Percentiles rank a stretch among this genome's conserved stretches.
phyloP scores from a whole-genome alignment of 2,888 invertebrate genomes.

The Phrixothrix hirtus region DNA sequence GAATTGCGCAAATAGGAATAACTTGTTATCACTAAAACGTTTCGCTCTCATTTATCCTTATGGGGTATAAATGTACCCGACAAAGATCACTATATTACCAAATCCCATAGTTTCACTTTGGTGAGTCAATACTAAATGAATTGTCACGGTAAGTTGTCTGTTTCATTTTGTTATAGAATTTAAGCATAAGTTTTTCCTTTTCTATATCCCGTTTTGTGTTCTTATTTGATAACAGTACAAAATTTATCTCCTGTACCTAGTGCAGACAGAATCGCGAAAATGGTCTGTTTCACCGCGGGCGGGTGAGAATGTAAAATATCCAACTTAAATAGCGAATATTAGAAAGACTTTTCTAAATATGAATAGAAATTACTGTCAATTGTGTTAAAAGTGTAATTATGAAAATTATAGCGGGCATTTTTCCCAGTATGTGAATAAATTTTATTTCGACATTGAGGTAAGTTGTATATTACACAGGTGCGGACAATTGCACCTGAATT shows the following conservation, averaged over 20 bases:
- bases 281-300: conserved; percentile 26
- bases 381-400: conserved; percentile 16
- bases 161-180: conserved; percentile 12
- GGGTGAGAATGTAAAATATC: conserved; percentile 33
- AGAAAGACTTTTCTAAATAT: conserved; percentile 3
- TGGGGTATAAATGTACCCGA: conserved; percentile 27
- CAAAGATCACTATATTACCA: conserved; percentile 36
- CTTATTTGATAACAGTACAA: conserved; percentile 23
- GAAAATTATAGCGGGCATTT: conserved; percentile 4
- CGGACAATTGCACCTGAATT: conserved; percentile 12
- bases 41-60: conserved; percentile 3
- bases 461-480: conserved; percentile 20
- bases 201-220: conserved; percentile 8
- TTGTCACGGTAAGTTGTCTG: conserved; percentile 13
- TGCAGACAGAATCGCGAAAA: conserved; percentile 44
- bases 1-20: conserved; percentile 7
- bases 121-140: conserved; percentile 23
- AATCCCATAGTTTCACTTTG: conserved; percentile 21
- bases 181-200: conserved; percentile 12
- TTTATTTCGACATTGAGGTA: conserved; percentile 27
- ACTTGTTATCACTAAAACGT: conserved; percentile 13
- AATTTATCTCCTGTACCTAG: conserved; percentile 45
- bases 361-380: conserved; percentile 4
- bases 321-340: conserved; percentile 29
- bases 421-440: conserved; percentile 21